A percentile compares a stretch with the other conserved stretches of the same genome.
Conservation (phyloP, 2,113 vertebrate genomes). For the Upupa epops region DNA sequence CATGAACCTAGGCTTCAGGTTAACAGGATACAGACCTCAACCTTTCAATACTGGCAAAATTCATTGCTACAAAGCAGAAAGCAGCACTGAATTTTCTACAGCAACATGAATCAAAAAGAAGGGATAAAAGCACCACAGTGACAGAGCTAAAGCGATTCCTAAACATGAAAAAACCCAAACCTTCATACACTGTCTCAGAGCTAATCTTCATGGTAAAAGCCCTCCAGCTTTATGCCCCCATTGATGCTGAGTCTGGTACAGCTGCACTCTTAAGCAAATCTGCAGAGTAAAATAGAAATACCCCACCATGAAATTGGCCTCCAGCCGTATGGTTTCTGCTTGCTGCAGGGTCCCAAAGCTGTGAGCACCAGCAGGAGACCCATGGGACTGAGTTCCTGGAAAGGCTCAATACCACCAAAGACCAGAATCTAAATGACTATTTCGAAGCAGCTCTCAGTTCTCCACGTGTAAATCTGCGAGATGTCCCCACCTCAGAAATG, state of each 20-base stretch:
- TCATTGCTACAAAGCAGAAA: not conserved
- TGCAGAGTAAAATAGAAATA: not conserved
- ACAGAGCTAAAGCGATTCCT: not conserved
- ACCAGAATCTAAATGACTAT: not conserved
- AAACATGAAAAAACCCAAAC: not conserved
- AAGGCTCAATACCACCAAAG: not conserved
- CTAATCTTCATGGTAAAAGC: not conserved
- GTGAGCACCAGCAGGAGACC: not conserved
- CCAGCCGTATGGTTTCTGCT: not conserved
- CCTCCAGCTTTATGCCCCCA: not conserved
- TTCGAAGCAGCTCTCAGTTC: not conserved
- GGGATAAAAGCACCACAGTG: not conserved
- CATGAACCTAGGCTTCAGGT: not conserved
- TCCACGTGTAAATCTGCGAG: not conserved
- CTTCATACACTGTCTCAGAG: not conserved
- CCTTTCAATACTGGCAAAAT: not conserved
- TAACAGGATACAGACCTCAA: not conserved
- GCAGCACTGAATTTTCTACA: not conserved
- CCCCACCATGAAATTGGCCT: not conserved
- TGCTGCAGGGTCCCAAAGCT: not conserved
- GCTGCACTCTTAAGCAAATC: not conserved
- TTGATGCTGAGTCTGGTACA: not conserved
- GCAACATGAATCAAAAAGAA: not conserved
- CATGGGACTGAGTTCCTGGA: not conserved
- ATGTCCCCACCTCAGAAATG: not conserved